Evolutionary conservation across 2,888 invertebrate genomes (phyloP).

Genomic region (Agriopis marginaria): DNA sequence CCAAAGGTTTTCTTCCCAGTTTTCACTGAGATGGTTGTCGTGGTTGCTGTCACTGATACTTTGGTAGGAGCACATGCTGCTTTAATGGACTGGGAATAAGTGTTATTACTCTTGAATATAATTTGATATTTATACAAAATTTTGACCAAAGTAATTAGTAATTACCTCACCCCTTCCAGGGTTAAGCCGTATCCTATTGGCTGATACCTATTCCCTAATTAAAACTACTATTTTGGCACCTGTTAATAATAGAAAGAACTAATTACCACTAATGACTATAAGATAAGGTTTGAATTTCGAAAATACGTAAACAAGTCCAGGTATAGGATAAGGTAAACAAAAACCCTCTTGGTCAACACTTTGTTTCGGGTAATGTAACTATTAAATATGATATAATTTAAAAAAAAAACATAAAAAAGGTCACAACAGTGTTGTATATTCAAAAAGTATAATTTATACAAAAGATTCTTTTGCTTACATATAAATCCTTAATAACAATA

Average conservation of each 20-base stretch:
- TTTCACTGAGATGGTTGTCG: constrained; percentile 22
- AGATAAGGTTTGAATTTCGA: not conserved
- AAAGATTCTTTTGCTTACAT: not conserved
- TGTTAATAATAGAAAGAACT: constrained; percentile 26
- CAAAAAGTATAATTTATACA: not conserved
- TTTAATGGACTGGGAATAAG: constrained; percentile 52
- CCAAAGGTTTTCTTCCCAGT: constrained; percentile 33
- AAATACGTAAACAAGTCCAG: constrained; percentile 30
- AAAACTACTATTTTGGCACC: constrained; percentile 36
- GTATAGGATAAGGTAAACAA: constrained; percentile 23
- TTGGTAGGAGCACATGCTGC: constrained; percentile 50
- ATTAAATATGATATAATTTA: not conserved
- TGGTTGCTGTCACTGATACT: constrained; percentile 39
- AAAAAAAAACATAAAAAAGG: not conserved
- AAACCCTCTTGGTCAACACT: constrained; percentile 4
- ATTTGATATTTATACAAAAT: constrained; percentile 48
- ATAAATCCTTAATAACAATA: not conserved
- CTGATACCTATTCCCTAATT: constrained; percentile 32
- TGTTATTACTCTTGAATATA: constrained; percentile 43
- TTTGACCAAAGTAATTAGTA: constrained; percentile 47
- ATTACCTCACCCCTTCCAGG: constrained; percentile 50
- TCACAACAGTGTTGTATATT: not conserved
- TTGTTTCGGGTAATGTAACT: not conserved
- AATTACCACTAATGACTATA: constrained; percentile 5
- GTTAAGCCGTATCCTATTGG: constrained; percentile 37